A percentile compares a stretch with the other conserved stretches of the same genome.
phyloP scores from a whole-genome alignment of 2,797 vertebrate species.

The Pantherophis vulpinus region DNA sequence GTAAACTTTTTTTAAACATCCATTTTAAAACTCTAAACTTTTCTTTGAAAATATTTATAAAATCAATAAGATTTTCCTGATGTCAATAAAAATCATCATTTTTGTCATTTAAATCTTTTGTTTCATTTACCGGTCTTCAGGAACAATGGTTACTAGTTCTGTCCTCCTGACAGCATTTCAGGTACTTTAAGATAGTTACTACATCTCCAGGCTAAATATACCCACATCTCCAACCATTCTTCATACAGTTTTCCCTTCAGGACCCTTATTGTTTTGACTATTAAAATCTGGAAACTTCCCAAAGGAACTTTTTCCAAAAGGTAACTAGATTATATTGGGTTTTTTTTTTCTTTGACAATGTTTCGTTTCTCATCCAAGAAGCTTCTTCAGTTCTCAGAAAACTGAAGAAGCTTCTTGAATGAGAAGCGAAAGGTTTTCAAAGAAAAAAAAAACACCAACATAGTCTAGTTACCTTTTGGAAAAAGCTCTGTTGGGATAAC shows the following conservation, averaged over 20 bases:
- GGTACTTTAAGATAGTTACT: background rate
- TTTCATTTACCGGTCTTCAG: background rate
- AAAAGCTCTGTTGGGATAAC: background rate
- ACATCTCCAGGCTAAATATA: background rate
- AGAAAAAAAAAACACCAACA: background rate
- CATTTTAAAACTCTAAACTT: background rate
- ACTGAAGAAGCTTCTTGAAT: background rate
- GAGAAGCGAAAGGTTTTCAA: background rate
- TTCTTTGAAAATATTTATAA: background rate
- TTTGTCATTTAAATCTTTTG: background rate
- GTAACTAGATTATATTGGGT: too few species aligned
- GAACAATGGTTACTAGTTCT: background rate
- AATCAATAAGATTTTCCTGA: background rate
- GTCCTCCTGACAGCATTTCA: background rate
- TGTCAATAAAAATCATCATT: background rate
- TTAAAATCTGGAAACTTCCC: background rate
- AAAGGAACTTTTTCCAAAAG: background rate
- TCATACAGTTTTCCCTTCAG: background rate
- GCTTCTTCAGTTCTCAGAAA: background rate
- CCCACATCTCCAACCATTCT: background rate
- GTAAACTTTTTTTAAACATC: background rate
- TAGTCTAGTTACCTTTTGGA: background rate
- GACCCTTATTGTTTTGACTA: background rate
- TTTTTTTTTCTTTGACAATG: too few species aligned
- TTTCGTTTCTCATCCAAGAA: background rate